Base-by-base conservation (phyloP, 2,888 invertebrate species). In the Torymus auratus region DNA sequence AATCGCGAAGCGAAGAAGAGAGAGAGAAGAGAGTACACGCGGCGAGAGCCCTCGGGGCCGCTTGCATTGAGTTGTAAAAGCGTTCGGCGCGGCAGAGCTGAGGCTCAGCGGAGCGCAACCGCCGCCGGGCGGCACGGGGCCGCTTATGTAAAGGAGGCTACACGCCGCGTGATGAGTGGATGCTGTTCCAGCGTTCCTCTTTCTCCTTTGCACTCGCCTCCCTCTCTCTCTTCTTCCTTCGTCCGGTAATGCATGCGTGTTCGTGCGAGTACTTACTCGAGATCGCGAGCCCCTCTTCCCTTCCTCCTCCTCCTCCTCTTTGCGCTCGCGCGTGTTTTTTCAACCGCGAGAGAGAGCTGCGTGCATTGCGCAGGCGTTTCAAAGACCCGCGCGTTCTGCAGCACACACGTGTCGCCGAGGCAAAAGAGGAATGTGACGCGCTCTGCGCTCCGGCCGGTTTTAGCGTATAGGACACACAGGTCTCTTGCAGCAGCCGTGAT, bases 101-200 rank as follows among this genome's bases (percentile, higher is more conserved):
- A 41, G 41, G 41, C 41, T 41, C 41, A 41, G 41, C 41, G 41
- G 7, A 41, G 41, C 41, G 41, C 41, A 41, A 41, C 88, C 87
- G 73, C 79, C 72, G 80, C 60, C 75, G 76, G 76, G 71, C 80
- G 89, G 89, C 89, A 89, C 86, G 87, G 41, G 41, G 87, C 87
- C 88, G 88, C 89, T 89, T 91, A 89, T 90, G 91, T 90, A 90
- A 91, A 91, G 87, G 89, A 90, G 89, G 68, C 90, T 89, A 89
- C 90, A 89, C 88, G 90, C 90, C 90, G 90, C 88, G 90, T 90
- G 91, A 91, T 91, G 91, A 90, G 90, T 90, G 90, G 90, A 91
- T 83, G 89, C 89, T 90, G 91, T 90, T 89, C 87, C 87, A 85
- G 84, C 88, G 88, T 89, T 88, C 88, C 88, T 89, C 88, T 90